Percentiles rank a stretch among this genome's conserved stretches.
Conservation (phyloP, 2,888 invertebrate species). For the Caenorhabditis sinica region DNA sequence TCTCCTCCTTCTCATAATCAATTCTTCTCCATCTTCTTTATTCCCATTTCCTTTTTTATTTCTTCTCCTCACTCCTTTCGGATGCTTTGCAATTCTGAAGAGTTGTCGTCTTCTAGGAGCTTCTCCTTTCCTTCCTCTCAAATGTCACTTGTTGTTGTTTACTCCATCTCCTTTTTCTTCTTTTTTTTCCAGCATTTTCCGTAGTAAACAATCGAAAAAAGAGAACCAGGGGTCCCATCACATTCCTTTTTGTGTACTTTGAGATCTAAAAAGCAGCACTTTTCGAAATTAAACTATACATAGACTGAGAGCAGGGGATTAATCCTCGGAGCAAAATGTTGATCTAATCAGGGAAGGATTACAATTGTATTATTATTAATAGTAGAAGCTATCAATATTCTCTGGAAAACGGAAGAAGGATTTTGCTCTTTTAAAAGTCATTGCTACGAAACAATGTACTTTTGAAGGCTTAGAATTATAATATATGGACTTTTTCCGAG, state of each 20-base stretch:
- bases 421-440: not conserved
- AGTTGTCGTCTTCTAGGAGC: not conserved
- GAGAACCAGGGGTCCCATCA: not conserved
- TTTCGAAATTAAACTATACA: conserved; percentile 1
- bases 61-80: not conserved
- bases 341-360: conserved; percentile 1
- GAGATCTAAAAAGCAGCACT: conserved; percentile 2
- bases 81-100: conserved; percentile 23
- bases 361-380: not conserved
- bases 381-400: not conserved
- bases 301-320: not conserved
- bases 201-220: conserved; percentile 19
- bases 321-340: not conserved
- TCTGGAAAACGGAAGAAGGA: not conserved
- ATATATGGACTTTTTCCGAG: not conserved
- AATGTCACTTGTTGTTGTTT: conserved; percentile 60
- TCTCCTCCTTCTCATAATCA: not conserved
- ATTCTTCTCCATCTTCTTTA: conserved; percentile 13
- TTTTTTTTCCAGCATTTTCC: conserved; percentile 21
- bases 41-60: not conserved
- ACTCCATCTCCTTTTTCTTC: conserved; percentile 8
- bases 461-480: not conserved
- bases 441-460: not conserved
- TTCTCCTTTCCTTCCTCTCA: conserved; percentile 17
- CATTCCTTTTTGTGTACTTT: conserved; percentile 17